Evolutionary conservation across 2,113 vertebrate genomes (phyloP), one percentile per base, ranked within the genome.

Genomic region (Plecturocebus donacophilus): DNA sequence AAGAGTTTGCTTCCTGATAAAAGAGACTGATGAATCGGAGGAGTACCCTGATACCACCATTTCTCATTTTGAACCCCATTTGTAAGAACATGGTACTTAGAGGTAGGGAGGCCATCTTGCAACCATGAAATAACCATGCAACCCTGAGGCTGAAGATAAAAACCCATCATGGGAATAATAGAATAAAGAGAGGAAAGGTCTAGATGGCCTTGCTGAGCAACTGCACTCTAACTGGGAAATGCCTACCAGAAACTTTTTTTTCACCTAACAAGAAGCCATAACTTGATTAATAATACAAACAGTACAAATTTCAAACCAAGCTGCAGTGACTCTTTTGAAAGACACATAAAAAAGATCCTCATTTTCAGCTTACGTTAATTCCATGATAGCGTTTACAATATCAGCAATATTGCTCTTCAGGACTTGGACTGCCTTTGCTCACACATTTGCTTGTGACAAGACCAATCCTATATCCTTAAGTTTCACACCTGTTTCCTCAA

Each of bases 361-460:
- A 20, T 96, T 97, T 96, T 98, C 97, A 93, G 98, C 97, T 99
- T 99, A 99, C 99, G 99, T 99, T 99, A 99, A 99, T 97, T 99
- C 99, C 99, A 99, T 99, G 97, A 99, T 99, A 32, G 99, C 99
- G 77, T 99, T 99, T 98, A 99, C 99, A 87, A 99, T 99, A 97
- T 99, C 99, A 5, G 99, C 99, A 97, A 99, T 99, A 99, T 99
- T 99, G 98, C 99, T 99, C 98, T 99, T 99, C 97, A 99, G 99
- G 81, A 99, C 99, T 45, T 99, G 99, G 87, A 99, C 99, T 49
- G 99, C 99, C 99, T 99, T 99, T 4, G 99, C 99, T 95, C 99
- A 99, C 97, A 99, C 99, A 77, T 99, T 99, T 11, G 99, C 99
- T 99, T 99, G 99, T 2, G 99, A 99, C 99, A 99, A 99, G 97